Conservation (phyloP, 2,888 invertebrate species). For the Dicyrtomina minuta region DNA sequence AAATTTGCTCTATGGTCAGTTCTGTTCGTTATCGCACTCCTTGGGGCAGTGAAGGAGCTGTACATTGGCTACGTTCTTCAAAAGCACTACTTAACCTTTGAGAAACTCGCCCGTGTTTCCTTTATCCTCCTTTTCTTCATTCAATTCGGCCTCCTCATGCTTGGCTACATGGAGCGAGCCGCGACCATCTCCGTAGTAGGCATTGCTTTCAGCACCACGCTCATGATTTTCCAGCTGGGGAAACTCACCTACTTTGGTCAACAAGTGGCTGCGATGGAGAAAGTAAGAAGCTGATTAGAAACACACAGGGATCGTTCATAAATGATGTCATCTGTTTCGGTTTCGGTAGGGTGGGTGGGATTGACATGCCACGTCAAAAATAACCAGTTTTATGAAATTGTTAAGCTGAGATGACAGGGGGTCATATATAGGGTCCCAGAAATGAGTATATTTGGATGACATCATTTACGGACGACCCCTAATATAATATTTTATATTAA, state of each 20-base stretch:
- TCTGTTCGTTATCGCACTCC: not conserved
- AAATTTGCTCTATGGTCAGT: not conserved
- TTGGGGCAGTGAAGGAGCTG: not conserved
- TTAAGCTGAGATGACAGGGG: no score
- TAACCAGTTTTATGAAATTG: no score
- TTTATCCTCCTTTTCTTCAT: not conserved
- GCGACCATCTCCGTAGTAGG: slow-evolving; percentile 8
- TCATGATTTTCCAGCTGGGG: slow-evolving; percentile 15
- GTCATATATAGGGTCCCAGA: no score
- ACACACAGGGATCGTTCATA: no score
- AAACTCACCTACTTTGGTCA: slow-evolving; percentile 22
- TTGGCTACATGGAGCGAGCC: not conserved
- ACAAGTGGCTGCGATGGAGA: slow-evolving; percentile 17
- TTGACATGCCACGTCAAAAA: no score
- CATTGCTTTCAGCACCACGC: slow-evolving; percentile 2
- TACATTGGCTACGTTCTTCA: not conserved
- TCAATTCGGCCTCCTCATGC: not conserved
- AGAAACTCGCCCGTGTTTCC: not conserved
- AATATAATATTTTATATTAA: not conserved
- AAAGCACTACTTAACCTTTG: not conserved
- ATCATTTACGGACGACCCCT: no score
- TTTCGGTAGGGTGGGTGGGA: no score
- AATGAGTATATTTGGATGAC: no score
- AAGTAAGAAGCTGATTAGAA: not conserved
- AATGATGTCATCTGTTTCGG: no score